Evolutionary conservation across 2,797 vertebrate genomes (phyloP).

Genomic region (Sarcoramphus papa): DNA sequence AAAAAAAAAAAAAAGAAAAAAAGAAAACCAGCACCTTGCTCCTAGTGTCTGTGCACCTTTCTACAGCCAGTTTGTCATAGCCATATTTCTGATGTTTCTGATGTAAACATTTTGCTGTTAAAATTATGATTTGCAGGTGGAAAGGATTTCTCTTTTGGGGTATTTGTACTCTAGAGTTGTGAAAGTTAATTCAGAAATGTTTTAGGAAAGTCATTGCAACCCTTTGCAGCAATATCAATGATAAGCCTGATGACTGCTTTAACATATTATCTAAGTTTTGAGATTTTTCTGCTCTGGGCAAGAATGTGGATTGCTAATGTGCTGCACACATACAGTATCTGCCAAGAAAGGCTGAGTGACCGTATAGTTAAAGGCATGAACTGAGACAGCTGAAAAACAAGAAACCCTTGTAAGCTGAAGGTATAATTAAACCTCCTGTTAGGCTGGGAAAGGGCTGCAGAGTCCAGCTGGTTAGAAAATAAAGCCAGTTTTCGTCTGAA

Average conservation of each 20-base stretch:
- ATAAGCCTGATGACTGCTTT: background rate
- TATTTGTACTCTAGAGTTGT: background rate
- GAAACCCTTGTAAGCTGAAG: background rate
- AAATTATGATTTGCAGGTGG: background rate
- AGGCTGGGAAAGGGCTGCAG: background rate
- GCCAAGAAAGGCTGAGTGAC: background rate
- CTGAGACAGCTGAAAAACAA: background rate
- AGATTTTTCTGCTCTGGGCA: background rate
- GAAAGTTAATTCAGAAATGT: background rate
- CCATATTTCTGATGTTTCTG: background rate
- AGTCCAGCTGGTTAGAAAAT: background rate
- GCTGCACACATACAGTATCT: background rate
- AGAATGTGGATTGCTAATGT: background rate
- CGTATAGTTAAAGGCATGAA: background rate
- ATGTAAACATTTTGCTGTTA: background rate
- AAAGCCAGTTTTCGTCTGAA: background rate
- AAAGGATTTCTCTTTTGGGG: background rate
- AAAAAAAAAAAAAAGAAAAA: background rate
- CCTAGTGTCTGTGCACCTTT: background rate
- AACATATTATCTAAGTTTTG: background rate
- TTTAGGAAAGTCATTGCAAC: background rate
- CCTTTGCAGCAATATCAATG: accelerated
- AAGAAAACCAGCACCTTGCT: background rate
- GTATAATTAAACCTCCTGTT: background rate
- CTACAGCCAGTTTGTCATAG: background rate